Conservation (phyloP, 2,113 vertebrate species). For the Myodes glareolus region DNA sequence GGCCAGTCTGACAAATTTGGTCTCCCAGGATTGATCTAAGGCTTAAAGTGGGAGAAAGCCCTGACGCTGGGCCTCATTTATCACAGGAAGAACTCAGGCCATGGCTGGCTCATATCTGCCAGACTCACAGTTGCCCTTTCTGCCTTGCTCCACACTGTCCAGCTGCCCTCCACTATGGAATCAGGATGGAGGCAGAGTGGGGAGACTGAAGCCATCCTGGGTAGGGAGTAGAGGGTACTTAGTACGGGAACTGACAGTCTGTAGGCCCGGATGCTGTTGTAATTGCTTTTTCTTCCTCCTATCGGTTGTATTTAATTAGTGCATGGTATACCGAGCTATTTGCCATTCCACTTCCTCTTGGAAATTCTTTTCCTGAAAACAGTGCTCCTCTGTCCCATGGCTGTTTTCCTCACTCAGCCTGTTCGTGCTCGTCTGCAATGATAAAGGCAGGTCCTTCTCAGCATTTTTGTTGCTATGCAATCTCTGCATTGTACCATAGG, state of each 20-base stretch:
- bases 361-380: neutral
- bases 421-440: neutral
- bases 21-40: neutral
- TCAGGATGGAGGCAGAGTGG: neutral
- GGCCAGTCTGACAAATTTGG: neutral
- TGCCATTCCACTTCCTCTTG: neutral
- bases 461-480: neutral
- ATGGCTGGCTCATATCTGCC: neutral
- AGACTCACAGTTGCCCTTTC: neutral
- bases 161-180: neutral
- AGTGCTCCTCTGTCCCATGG: neutral
- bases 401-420: neutral
- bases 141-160: neutral
- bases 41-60: neutral
- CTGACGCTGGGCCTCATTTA: neutral
- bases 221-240: no score
- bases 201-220: neutral
- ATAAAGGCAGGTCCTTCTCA: neutral
- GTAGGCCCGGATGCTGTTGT: neutral
- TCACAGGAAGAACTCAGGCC: neutral
- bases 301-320: neutral
- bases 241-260: rapidly evolving
- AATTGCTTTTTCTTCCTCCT: neutral
- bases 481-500: neutral
- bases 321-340: neutral